A percentile compares a stretch with the other conserved stretches of the same genome.
phyloP scores from a whole-genome alignment of 2,113 vertebrate genomes.

The Gavialis gangeticus region DNA sequence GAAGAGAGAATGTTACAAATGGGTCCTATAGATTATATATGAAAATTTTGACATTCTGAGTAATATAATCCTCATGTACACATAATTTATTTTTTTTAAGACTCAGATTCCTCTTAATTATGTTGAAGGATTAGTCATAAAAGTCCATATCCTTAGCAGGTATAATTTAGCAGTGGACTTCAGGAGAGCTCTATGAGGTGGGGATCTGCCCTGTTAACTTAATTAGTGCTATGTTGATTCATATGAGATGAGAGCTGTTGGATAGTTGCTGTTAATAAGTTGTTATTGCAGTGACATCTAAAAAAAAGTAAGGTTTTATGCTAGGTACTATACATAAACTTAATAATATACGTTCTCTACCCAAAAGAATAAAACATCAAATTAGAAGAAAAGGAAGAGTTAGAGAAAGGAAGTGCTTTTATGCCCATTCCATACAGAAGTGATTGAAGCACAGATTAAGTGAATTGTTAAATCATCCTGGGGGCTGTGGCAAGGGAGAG shows the following conservation, averaged over 20 bases:
- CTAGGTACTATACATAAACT: not conserved
- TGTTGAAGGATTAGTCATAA: constrained; percentile 35
- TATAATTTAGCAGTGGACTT: not conserved
- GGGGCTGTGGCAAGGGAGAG: not conserved
- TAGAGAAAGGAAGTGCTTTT: not conserved
- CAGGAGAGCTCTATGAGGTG: not conserved
- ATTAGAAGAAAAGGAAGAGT: not conserved
- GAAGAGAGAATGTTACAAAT: not conserved
- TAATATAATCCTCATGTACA: not conserved
- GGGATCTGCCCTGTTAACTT: constrained; percentile 9
- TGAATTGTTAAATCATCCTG: not conserved
- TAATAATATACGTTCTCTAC: not conserved
- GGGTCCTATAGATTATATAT: not conserved
- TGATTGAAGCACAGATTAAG: not conserved
- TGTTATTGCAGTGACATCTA: not conserved
- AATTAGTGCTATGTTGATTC: not conserved
- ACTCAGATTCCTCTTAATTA: too few species aligned
- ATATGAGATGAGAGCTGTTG: not conserved
- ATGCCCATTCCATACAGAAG: not conserved
- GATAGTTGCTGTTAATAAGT: not conserved
- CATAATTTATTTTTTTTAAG: too few species aligned
- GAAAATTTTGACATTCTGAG: not conserved
- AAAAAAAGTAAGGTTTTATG: not conserved
- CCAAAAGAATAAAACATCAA: not conserved
- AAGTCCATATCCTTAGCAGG: constrained; percentile 32